phyloP scores from a whole-genome alignment of 92 coral and sea anemone genomes.

The Epizoanthus scotinus region DNA sequence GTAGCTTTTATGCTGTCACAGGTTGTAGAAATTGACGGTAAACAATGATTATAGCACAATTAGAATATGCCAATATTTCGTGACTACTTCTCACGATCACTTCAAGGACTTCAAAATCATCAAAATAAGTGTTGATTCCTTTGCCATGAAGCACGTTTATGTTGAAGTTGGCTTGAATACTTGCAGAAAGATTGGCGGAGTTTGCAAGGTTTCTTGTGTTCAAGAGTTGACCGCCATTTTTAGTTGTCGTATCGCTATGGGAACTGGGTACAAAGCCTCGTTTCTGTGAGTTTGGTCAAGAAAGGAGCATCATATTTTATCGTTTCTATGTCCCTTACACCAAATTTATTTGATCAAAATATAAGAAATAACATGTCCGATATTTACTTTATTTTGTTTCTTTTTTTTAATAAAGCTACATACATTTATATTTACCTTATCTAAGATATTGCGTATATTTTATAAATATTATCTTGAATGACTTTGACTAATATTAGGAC shows the following conservation, averaged over 20 bases:
- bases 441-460: not conserved
- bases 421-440: not conserved
- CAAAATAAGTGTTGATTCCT: not conserved
- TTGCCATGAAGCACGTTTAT: not conserved
- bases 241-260: constrained; percentile 65
- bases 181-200: constrained; percentile 9
- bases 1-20: not conserved
- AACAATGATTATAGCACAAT: constrained; percentile 11
- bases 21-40: constrained; percentile 12
- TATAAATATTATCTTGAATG: not conserved
- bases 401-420: not conserved
- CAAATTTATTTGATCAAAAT: not conserved
- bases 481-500: constrained; percentile 13
- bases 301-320: not conserved
- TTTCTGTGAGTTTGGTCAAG: constrained; percentile 27
- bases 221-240: constrained; percentile 79
- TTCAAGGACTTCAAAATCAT: constrained; percentile 20
- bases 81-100: not conserved
- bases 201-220: constrained; percentile 2
- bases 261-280: constrained; percentile 66
- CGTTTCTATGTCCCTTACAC: not conserved
- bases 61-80: constrained; percentile 14
- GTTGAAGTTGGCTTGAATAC: not conserved
- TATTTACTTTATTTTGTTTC: not conserved
- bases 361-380: not conserved